Percentiles rank a stretch among this genome's conserved stretches.
These are phyloP conservation scores for Eupithecia abbreviata DNA, from an alignment of 2,888 invertebrate genomes.

Conservation along the genomic window DNA sequence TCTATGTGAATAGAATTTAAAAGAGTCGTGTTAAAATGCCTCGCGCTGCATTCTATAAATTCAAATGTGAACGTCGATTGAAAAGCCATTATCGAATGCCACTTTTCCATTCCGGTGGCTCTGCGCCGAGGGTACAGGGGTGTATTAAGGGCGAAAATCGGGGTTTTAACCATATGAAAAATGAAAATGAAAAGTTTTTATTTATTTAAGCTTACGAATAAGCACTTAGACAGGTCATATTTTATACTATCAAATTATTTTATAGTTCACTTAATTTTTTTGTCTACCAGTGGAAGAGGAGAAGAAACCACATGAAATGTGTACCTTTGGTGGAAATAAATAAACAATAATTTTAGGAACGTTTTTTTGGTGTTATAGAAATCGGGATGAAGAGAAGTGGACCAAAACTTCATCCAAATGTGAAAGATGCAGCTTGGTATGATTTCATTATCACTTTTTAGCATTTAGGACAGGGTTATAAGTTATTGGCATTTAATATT, in stretches of 20 bases:
- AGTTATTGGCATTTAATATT: not conserved
- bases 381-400: not conserved
- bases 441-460: no score
- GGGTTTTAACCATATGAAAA: not conserved
- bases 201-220: no score
- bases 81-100: constrained; percentile 47
- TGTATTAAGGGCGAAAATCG: constrained; percentile 13
- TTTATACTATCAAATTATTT: no score
- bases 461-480: not conserved
- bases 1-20: constrained; percentile 21
- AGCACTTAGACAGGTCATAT: no score
- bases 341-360: no score
- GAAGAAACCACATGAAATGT: no score
- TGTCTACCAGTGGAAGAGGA: no score
- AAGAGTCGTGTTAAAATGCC: constrained; percentile 31
- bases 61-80: constrained; percentile 43
- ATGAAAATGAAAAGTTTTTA: no score
- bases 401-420: not conserved
- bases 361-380: no score
- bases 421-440: not conserved
- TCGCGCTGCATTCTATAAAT: constrained; percentile 42
- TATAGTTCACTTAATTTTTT: no score
- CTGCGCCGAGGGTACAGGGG: constrained; percentile 24
- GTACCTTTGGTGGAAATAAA: no score
- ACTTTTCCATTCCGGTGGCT: constrained; percentile 40